Base-by-base conservation (phyloP, 2,797 vertebrate species). In the Tachyglossus aculeatus region DNA sequence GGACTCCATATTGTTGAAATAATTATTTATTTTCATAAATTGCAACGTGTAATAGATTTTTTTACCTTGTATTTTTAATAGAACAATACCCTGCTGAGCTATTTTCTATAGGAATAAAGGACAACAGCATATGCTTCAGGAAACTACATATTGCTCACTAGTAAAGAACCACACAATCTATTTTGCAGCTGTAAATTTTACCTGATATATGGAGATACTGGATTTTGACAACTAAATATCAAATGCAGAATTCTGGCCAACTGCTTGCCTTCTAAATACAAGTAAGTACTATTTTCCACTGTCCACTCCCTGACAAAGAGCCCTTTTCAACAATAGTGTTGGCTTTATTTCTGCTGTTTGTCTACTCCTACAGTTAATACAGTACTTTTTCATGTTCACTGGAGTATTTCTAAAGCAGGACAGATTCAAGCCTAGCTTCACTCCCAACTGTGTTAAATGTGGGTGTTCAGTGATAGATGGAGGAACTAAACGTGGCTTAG, bases 161-260 rank as follows among this genome's bases (percentile, higher is more conserved):
- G n/a, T 54, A 78, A 70, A 78, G 65, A 36, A 71, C 44, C 44
- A 67, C 65, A 54, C 27, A 19, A 39, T n/a, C 58, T 76, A 16
- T 72, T 75, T 61, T 67, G 33, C 31, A 72, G 27, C 37, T 27
- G 39, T 41, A 82, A 73, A 69, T 15, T 65, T 81, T 76, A 80
- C 71, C 64, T 65, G 54, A 67, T 61, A 51, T 74, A 75, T 67
- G 61, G 10, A 67, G 71, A 75, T 40, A 75, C 31, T 14, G 3
- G 18, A 32, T 80, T 59, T 18, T 60, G 53, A 39, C 47, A 27
- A 67, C 19, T 71, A 77, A 48, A 33, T 60, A 37, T 51, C 24
- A 43, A 62, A 62, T 51, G 34, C 48, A n/a, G 4, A 55, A 57
- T 71, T 41, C 48, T 52, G 44, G 33, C 71, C 62, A 57, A 31